These are phyloP conservation scores for Numenius arquata DNA, from an alignment of 2,113 vertebrate genomes.

Conservation along the genomic window DNA sequence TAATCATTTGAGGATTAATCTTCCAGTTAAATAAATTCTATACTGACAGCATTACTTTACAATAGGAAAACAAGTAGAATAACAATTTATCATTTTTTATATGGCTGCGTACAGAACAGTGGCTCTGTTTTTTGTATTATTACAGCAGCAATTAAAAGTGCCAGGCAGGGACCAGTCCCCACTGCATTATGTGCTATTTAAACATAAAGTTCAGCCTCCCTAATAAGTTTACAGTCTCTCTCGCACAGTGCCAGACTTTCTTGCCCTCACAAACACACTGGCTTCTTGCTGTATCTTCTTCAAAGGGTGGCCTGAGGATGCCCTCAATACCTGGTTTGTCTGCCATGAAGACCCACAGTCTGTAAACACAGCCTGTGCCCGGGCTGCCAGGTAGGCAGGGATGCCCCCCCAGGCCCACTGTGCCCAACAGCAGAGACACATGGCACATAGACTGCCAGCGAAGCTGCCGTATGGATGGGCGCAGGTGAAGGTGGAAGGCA, in stretches of 20 bases:
- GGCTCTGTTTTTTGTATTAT: slow-evolving; percentile 44
- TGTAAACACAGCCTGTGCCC: background rate
- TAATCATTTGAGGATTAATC: slow-evolving; percentile 16
- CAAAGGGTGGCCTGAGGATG: background rate
- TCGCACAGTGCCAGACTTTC: slow-evolving; percentile 25
- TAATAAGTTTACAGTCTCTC: slow-evolving; percentile 55
- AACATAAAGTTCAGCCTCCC: slow-evolving; percentile 37
- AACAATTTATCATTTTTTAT: slow-evolving; percentile 49
- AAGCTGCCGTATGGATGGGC: accelerated
- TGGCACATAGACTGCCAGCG: background rate
- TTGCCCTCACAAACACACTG: slow-evolving; percentile 12
- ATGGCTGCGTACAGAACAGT: slow-evolving; percentile 7
- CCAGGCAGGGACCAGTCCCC: slow-evolving; percentile 50
- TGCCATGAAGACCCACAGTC: background rate
- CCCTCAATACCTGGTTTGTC: background rate
- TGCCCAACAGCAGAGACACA: background rate
- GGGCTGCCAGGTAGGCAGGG: background rate
- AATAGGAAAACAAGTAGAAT: slow-evolving; percentile 37
- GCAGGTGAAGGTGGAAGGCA: background rate
- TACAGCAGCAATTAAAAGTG: slow-evolving; percentile 52
- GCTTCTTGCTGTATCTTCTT: slow-evolving; percentile 13
- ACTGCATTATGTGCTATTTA: slow-evolving; percentile 56
- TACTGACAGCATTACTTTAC: slow-evolving; percentile 30
- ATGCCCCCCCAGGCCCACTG: background rate
- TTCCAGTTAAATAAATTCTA: slow-evolving; percentile 43